Evolutionary conservation across 2,113 vertebrate species (phyloP).

Genomic region (Pachypanchax playfairii): DNA sequence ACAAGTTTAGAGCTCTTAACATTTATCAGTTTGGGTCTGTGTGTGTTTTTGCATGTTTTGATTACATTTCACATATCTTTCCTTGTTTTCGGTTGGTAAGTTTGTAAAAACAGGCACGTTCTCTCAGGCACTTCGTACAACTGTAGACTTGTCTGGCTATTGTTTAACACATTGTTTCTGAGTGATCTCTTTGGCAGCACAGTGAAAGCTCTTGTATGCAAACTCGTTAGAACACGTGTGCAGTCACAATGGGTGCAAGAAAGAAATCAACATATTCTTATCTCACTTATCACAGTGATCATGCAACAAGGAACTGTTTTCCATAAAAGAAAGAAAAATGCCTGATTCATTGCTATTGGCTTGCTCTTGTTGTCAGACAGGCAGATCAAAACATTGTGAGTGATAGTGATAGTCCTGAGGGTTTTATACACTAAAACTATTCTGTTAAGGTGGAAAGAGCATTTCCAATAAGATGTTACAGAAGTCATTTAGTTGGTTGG

Average conservation of each 20-base stretch:
- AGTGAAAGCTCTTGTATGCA: constrained; percentile 57
- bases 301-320: constrained; percentile 39
- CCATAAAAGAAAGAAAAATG: constrained; percentile 31
- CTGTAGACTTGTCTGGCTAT: constrained; percentile 72
- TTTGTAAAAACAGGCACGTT: constrained; percentile 55
- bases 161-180: constrained; percentile 76
- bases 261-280: constrained; percentile 52
- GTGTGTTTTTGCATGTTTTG: constrained; percentile 8
- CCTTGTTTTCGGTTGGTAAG: constrained; percentile 43
- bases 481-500: constrained; percentile 44
- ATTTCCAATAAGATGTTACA: constrained; percentile 55
- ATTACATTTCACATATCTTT: constrained; percentile 36
- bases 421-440: constrained; percentile 59
- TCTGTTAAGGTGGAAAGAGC: constrained; percentile 57
- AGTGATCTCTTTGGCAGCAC: constrained; percentile 69
- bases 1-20: constrained; percentile 20
- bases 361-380: constrained; percentile 59
- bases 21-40: constrained; percentile 3
- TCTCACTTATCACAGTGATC: constrained; percentile 57
- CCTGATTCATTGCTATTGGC: constrained; percentile 55
- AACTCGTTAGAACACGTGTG: constrained; percentile 77
- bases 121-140: constrained; percentile 62
- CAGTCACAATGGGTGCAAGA: constrained; percentile 64
- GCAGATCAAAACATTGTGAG: constrained; percentile 61
- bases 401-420: constrained; percentile 62